Evolutionary conservation across 2,888 invertebrate genomes (phyloP).

Genomic region (Callyntrura sp.): DNA sequence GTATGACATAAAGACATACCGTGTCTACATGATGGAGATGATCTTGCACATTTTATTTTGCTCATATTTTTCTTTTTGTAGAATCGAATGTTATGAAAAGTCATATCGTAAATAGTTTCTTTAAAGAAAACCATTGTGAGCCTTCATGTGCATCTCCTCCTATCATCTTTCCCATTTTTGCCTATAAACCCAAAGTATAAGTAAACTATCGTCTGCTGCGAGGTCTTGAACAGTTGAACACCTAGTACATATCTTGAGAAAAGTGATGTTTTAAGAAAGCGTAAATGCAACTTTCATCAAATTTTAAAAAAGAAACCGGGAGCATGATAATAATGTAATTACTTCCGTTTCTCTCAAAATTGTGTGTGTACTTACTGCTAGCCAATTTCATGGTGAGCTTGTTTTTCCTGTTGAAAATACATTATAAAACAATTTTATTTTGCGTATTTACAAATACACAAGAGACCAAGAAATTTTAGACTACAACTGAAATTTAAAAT

Average conservation of each 20-base stretch:
- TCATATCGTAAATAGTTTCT: slow-evolving; percentile 50
- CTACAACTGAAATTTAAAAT: no score
- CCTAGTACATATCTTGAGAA: no score
- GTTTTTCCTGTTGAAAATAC: not conserved
- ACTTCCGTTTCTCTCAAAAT: slow-evolving; percentile 49
- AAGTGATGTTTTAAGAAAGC: not conserved
- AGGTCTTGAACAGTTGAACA: no score
- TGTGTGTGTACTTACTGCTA: no score
- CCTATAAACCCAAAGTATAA: not conserved
- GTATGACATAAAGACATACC: no score
- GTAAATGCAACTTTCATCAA: slow-evolving; percentile 18
- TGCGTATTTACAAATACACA: not conserved
- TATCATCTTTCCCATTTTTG: slow-evolving; percentile 26
- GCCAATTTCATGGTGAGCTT: slow-evolving; percentile 45
- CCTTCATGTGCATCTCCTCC: slow-evolving; percentile 61
- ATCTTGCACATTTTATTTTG: slow-evolving; percentile 48
- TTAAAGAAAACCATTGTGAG: slow-evolving; percentile 26
- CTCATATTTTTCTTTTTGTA: slow-evolving; percentile 33
- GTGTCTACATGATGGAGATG: slow-evolving; percentile 41
- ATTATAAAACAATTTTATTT: slow-evolving; percentile 38
- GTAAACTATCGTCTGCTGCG: no score
- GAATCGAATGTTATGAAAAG: slow-evolving; percentile 42
- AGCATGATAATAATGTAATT: slow-evolving; percentile 16
- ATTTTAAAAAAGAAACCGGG: slow-evolving; percentile 20
- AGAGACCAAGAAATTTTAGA: no score